Evolutionary conservation across 2,113 vertebrate species (phyloP).

Genomic region (Callipepla squamata): DNA sequence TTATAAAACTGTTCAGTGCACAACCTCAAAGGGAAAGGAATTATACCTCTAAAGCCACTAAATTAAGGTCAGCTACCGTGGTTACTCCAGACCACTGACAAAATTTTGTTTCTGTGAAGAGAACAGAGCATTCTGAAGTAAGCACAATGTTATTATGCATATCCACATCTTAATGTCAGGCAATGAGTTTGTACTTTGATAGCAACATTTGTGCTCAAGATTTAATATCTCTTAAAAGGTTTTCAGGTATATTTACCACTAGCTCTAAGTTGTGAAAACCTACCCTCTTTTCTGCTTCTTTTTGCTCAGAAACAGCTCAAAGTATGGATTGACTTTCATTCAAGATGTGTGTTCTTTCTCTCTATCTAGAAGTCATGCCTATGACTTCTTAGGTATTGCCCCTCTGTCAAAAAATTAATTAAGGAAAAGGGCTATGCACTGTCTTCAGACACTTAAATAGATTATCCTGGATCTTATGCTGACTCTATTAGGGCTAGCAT

Average conservation of each 20-base stretch:
- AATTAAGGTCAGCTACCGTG: not conserved
- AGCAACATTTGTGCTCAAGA: not conserved
- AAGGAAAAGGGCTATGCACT: not conserved
- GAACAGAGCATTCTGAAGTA: rapidly evolving
- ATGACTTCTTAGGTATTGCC: not conserved
- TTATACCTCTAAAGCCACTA: not conserved
- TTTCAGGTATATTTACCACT: not conserved
- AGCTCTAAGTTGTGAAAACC: not conserved
- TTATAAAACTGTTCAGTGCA: not conserved
- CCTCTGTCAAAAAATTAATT: not conserved
- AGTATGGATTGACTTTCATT: not conserved
- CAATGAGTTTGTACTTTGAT: not conserved
- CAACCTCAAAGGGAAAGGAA: not conserved
- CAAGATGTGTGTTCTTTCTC: not conserved
- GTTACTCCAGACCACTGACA: not conserved
- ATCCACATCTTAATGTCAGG: not conserved
- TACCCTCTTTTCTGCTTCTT: not conserved
- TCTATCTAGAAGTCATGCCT: not conserved
- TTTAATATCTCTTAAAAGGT: not conserved
- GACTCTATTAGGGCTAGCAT: not conserved
- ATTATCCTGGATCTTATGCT: not conserved
- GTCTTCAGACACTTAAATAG: conserved; percentile 4
- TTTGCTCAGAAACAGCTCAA: not conserved
- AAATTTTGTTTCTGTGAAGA: not conserved
- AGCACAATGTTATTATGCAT: not conserved